phyloP scores from a whole-genome alignment of 1,140 invertebrate species.

The Cylas formicarius region DNA sequence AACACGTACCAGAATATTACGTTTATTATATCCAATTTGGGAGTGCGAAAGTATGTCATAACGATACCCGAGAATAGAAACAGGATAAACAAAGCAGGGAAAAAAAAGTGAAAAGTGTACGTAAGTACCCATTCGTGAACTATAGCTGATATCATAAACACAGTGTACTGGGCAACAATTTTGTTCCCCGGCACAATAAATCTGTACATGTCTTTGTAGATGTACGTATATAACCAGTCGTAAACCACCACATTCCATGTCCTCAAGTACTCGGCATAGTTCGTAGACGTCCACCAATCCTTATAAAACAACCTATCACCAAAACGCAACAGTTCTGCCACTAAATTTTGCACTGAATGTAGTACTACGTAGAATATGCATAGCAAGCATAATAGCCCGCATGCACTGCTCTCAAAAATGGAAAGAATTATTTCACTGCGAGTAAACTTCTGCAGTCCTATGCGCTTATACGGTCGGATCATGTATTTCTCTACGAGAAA shows the following conservation, averaged over 20 bases:
- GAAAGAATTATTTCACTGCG: slow-evolving; percentile 18
- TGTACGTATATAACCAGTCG: slow-evolving; percentile 88
- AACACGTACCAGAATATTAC: slow-evolving; percentile 74
- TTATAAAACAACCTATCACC: slow-evolving; percentile 79
- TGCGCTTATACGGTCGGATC: slow-evolving; percentile 61
- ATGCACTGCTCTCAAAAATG: slow-evolving; percentile 66
- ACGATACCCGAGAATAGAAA: slow-evolving; percentile 57
- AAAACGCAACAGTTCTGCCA: slow-evolving; percentile 79
- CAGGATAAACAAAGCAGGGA: slow-evolving; percentile 70
- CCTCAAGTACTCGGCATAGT: slow-evolving; percentile 75
- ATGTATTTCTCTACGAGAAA: slow-evolving; percentile 73
- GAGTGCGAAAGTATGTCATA: slow-evolving; percentile 50
- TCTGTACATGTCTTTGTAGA: slow-evolving; percentile 77
- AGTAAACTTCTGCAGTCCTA: slow-evolving; percentile 45
- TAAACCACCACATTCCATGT: slow-evolving; percentile 93
- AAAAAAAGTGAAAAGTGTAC: slow-evolving; percentile 75
- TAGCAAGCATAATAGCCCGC: slow-evolving; percentile 65
- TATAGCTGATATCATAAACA: slow-evolving; percentile 47
- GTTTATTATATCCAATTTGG: slow-evolving; percentile 55
- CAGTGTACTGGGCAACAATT: slow-evolving; percentile 46
- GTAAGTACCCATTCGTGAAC: slow-evolving; percentile 69
- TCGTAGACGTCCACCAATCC: slow-evolving; percentile 92
- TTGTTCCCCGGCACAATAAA: slow-evolving; percentile 48
- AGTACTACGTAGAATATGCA: slow-evolving; percentile 78
- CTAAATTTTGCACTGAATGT: slow-evolving; percentile 84